Conservation (phyloP, 2,888 invertebrate genomes). For the Punctoribates punctum region DNA sequence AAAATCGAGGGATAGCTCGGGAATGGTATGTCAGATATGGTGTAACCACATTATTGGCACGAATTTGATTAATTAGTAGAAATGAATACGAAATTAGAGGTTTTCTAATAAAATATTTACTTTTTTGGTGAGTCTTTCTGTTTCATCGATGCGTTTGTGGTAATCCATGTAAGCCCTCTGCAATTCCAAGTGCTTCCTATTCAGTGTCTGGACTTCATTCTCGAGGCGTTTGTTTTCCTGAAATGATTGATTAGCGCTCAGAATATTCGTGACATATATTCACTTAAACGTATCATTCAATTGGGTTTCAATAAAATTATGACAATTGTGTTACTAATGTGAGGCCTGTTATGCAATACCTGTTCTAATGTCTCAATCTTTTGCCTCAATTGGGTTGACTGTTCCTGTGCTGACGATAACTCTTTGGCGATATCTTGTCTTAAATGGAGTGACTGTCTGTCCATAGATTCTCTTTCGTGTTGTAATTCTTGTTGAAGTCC, state of each 20-base stretch:
- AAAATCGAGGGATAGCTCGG: no score
- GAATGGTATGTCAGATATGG: no score
- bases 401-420: constrained; percentile 63
- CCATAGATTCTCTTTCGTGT: constrained; percentile 70
- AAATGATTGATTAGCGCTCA: neutral
- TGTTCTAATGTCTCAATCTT: constrained; percentile 62
- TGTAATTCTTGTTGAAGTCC: constrained; percentile 66
- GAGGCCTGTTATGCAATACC: constrained; percentile 47
- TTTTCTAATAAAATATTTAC: constrained; percentile 45
- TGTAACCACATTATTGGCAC: no score
- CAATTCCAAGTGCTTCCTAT: constrained; percentile 62
- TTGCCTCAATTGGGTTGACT: constrained; percentile 64
- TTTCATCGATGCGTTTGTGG: constrained; percentile 52
- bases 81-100: neutral
- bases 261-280: constrained; percentile 13
- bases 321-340: neutral
- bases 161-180: constrained; percentile 51
- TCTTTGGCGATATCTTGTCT: constrained; percentile 61
- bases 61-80: neutral
- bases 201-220: constrained; percentile 60
- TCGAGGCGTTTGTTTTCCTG: constrained; percentile 65
- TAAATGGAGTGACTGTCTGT: constrained; percentile 57
- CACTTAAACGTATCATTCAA: constrained; percentile 2
- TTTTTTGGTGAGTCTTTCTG: constrained; percentile 51
- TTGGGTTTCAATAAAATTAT: neutral